These are phyloP conservation scores for Cryptosula pallasiana DNA, from an alignment of 2,888 invertebrate species.

Conservation along the genomic window DNA sequence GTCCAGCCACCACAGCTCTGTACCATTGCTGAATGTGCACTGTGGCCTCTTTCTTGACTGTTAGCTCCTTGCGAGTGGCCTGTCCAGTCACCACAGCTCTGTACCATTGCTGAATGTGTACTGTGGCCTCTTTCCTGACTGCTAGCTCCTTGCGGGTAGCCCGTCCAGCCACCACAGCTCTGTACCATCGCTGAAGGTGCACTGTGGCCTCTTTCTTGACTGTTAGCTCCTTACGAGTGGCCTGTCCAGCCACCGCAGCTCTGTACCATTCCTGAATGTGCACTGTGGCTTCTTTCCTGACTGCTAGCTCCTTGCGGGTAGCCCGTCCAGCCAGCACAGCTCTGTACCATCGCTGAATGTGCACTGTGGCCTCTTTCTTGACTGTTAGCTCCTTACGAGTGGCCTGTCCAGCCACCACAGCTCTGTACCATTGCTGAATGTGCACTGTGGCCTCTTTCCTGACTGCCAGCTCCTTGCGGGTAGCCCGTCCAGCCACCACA, in stretches of 20 bases:
- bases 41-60: constrained; percentile 24
- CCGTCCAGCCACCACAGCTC: not conserved
- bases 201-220: constrained; percentile 24
- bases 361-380: constrained; percentile 21
- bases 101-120: not conserved
- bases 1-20: not conserved
- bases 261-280: not conserved
- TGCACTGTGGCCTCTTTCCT: too few species aligned
- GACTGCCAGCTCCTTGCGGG: too few species aligned
- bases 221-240: not conserved
- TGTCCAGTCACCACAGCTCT: constrained; percentile 22
- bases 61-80: not conserved
- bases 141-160: too few species aligned
- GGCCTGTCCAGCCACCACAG: constrained; percentile 18
- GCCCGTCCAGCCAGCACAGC: not conserved
- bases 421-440: not conserved
- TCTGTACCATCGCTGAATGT: not conserved
- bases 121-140: too few species aligned
- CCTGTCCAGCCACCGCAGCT: constrained; percentile 21
- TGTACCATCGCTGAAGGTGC: not conserved
- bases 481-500: not conserved
- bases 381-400: not conserved
- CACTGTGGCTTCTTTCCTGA: too few species aligned
- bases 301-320: too few species aligned
- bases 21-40: not conserved